Conservation (phyloP, 1,140 invertebrate species). For the Planococcus citri region DNA sequence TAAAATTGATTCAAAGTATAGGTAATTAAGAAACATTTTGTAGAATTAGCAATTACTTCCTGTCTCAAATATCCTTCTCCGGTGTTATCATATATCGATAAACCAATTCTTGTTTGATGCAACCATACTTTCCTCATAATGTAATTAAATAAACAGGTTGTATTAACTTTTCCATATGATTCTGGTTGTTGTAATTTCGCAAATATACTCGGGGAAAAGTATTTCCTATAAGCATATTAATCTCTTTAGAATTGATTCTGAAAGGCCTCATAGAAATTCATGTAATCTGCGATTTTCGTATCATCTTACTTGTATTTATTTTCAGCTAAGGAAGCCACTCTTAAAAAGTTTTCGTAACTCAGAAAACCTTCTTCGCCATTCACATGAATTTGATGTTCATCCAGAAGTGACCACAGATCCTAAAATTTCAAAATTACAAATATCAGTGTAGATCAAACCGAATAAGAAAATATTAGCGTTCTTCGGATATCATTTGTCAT, state of each 20-base stretch:
- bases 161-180: slow-evolving; percentile 64
- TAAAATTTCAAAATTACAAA: slow-evolving; percentile 28
- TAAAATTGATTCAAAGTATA: background rate
- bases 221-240: slow-evolving; percentile 46
- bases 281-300: background rate
- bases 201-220: slow-evolving; percentile 75
- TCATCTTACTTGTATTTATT: slow-evolving; percentile 49
- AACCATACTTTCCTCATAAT: slow-evolving; percentile 90
- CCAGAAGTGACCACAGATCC: slow-evolving; percentile 66
- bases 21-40: background rate
- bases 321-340: slow-evolving; percentile 54
- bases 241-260: too few relatives aligned
- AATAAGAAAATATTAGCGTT: slow-evolving; percentile 22
- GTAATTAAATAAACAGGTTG: slow-evolving; percentile 83
- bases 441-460: background rate
- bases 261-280: slow-evolving; percentile 5
- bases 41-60: slow-evolving; percentile 43
- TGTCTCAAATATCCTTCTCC: slow-evolving; percentile 86
- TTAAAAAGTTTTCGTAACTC: slow-evolving; percentile 70
- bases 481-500: slow-evolving; percentile 2
- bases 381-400: slow-evolving; percentile 62
- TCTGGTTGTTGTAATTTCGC: slow-evolving; percentile 72
- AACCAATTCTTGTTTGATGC: slow-evolving; percentile 80
- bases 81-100: slow-evolving; percentile 83
- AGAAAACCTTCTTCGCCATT: slow-evolving; percentile 66